phyloP scores from a whole-genome alignment of 2,888 invertebrate species.

The Leuctra nigra region DNA sequence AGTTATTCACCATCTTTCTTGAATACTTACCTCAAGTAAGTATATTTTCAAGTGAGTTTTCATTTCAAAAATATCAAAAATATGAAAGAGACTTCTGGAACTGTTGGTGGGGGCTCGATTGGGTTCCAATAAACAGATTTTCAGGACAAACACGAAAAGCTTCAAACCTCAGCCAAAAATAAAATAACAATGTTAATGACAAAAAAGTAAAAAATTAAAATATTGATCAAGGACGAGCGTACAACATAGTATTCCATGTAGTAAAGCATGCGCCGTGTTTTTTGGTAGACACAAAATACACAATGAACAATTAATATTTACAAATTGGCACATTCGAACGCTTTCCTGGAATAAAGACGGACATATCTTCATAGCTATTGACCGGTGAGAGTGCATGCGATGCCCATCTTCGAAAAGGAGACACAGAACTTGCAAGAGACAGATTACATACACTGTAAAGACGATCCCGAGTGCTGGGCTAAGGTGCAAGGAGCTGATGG shows the following conservation, averaged over 20 bases:
- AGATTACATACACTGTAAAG: neutral
- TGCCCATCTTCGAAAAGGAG: neutral
- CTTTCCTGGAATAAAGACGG: slow-evolving; percentile 14
- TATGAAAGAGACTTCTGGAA: too few relatives aligned
- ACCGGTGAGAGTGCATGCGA: neutral
- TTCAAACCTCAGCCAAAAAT: slow-evolving; percentile 23
- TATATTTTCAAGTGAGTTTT: too few relatives aligned
- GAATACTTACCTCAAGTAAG: too few relatives aligned
- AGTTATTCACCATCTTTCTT: too few relatives aligned
- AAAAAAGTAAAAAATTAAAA: slow-evolving; percentile 7
- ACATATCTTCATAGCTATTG: neutral
- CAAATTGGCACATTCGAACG: slow-evolving; percentile 5
- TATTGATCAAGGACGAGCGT: slow-evolving; percentile 5
- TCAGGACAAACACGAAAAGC: slow-evolving; percentile 25
- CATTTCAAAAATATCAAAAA: too few relatives aligned
- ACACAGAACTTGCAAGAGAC: slow-evolving; percentile 7
- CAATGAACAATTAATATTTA: neutral
- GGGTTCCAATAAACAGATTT: too few relatives aligned
- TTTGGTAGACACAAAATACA: too few relatives aligned
- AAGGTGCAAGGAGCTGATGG: too few relatives aligned
- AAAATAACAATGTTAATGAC: slow-evolving; percentile 20
- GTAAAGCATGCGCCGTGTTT: neutral
- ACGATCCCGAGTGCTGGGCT: too few relatives aligned
- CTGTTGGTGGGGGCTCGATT: too few relatives aligned
- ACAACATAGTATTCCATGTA: slow-evolving; percentile 11